Base-by-base conservation (phyloP, 2,113 vertebrate species). In the Eurypyga helias region DNA sequence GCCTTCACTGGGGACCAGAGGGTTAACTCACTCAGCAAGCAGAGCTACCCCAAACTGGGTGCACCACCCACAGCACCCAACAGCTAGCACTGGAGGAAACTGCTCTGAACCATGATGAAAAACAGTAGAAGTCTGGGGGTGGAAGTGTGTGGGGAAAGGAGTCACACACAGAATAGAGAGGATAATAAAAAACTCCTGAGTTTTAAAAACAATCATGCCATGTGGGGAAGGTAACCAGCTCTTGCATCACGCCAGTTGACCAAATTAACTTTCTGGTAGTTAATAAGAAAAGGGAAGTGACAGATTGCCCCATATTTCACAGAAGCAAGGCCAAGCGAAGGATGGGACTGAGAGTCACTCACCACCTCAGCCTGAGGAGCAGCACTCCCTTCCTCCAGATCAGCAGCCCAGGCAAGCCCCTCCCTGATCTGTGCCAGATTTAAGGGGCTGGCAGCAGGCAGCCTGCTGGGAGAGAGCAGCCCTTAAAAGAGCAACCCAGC, bases 161-260 rank as follows among this genome's bases (percentile, higher is more conserved):
- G 6, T 29, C 11, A 64, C 13, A 34, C 11, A 29, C 31, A 77
- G 45, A 83, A 79, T 55, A 6, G 54, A 84, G 13, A 33, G 2
- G 73, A 75, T 0, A 46, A 20, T 28, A 38, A 45, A 45, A 41
- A 24, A 9, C 1, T 5, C 1, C 4, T 26, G 3, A 17, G 11
- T 78, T 82, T 61, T 51, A 67, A 83, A 91, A 65, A 3, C 8
- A 69, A 5, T 6, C 41, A 8, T 38, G 7, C 10, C 29, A 46
- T 8, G 31, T n/a, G 60, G 33, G 16, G 57, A 51, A 33, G 19
- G 55, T 36, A 79, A n/a, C 21, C 25, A 66, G 5, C 36, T 64
- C 24, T 85, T 60, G 11, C 26, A 34, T 17, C 38, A 29, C 15
- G 9, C 34, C 26, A 48, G 11, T 20, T 89, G 51, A 62, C 18